Conservation (phyloP, 1,140 invertebrate genomes). For the Oscheius sp. region DNA sequence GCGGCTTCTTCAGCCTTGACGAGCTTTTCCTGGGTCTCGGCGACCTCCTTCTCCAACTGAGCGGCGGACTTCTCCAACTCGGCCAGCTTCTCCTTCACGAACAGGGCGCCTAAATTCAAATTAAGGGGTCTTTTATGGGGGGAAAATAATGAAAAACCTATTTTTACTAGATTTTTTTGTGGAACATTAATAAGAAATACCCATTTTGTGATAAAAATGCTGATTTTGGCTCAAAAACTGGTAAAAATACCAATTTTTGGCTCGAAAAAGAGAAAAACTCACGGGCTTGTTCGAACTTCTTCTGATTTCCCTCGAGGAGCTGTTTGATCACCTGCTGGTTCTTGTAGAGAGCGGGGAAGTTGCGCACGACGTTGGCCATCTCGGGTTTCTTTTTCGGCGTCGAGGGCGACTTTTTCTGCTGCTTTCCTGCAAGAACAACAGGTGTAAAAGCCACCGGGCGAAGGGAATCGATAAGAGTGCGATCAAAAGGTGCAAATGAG, state of each 20-base stretch:
- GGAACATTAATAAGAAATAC: too few relatives aligned
- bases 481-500: too few relatives aligned
- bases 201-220: constrained; percentile 15
- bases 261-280: neutral
- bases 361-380: constrained; percentile 13
- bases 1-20: constrained; percentile 38
- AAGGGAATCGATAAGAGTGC: too few relatives aligned
- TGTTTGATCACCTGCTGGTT: constrained; percentile 20
- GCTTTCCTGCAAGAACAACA: too few relatives aligned
- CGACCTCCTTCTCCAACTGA: constrained; percentile 39
- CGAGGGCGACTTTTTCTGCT: neutral
- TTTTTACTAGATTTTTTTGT: too few relatives aligned
- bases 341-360: constrained; percentile 7
- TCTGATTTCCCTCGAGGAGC: constrained; percentile 25
- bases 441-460: too few relatives aligned
- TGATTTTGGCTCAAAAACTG: constrained; percentile 4
- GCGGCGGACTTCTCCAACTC: constrained; percentile 39
- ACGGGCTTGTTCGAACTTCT: constrained; percentile 40
- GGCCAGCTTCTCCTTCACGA: constrained; percentile 37
- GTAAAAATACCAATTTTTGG: neutral
- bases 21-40: constrained; percentile 28
- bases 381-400: neutral
- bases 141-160: neutral
- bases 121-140: neutral
- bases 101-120: constrained; percentile 43